These are phyloP conservation scores for Anthonomus grandis DNA, from an alignment of 1,140 invertebrate genomes.

Conservation along the genomic window DNA sequence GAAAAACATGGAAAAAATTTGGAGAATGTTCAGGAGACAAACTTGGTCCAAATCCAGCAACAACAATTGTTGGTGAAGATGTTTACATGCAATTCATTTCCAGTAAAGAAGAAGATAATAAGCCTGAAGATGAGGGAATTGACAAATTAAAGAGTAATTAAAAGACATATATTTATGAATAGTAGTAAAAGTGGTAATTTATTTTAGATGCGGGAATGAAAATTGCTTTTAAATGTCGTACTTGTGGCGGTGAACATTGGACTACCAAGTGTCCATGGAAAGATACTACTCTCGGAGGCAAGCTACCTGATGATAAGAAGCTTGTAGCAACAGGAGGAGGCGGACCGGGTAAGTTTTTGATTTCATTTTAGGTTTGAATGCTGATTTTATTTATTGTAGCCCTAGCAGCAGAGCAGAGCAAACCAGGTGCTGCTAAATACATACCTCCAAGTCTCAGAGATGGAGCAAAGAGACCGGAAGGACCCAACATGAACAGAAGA, in stretches of 20 bases:
- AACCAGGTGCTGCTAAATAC: conserved; percentile 61
- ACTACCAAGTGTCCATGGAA: conserved; percentile 96
- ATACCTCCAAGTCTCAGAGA: conserved; percentile 86
- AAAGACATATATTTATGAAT: not conserved
- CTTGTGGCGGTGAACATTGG: conserved; percentile 96
- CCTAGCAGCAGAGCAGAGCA: conserved; percentile 51
- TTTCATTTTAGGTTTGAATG: too few species aligned
- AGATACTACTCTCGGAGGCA: conserved; percentile 72
- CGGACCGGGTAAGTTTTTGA: not conserved
- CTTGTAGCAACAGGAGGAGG: conserved; percentile 28
- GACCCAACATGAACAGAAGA: conserved; percentile 64
- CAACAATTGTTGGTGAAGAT: conserved; percentile 94
- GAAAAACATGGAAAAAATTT: conserved; percentile 95
- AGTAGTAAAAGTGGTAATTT: too few species aligned
- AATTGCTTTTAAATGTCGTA: conserved; percentile 88
- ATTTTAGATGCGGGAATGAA: conserved; percentile 57
- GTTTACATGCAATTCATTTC: conserved; percentile 92
- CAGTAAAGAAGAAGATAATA: conserved; percentile 80
- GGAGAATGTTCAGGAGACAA: conserved; percentile 86
- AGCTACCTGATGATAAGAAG: conserved; percentile 52
- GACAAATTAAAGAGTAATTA: conserved; percentile 64
- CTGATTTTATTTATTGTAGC: too few species aligned
- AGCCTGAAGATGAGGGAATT: conserved; percentile 76
- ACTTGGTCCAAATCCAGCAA: conserved; percentile 93
- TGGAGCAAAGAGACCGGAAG: conserved; percentile 70